Evolutionary conservation across 2,888 invertebrate species (phyloP), one percentile per base, ranked within the genome.

Genomic region (Aporophyla nigra): DNA sequence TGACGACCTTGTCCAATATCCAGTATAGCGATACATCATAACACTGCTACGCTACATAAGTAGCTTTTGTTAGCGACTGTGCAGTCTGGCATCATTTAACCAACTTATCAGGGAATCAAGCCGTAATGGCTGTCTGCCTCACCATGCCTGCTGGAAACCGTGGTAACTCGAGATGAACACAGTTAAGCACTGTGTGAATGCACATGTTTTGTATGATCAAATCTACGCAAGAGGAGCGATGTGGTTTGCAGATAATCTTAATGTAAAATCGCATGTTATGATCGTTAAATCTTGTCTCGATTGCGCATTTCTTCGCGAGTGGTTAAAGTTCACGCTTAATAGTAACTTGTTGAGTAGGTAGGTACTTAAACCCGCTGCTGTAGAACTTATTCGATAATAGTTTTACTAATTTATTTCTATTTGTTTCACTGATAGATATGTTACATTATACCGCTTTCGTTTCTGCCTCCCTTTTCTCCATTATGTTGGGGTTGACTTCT

Each of bases 91-190:
- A 86, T 89, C 86, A 88, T 89, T 90, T 86, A 87, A 86, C 83
- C 75, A 84, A 89, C 71, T 88, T 90, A 91, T 91, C 91, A 79
- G 80, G 74, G 77, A 87, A 90, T 90, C 89, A 83, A 82, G 83
- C 69, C 65, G 75, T 46, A 46, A 12, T 12, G 10, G 33, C 72
- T 74, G 76, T 71, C 58, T 62, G 76, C 82, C 79, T 59, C 79
- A 73, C 78, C 66, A 21, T 53, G 80, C 73, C 69, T 56, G 73
- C 65, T 74, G 74, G 67, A 71, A 76, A 77, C 68, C 76, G 74
- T 80, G 82, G 77, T 80, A 80, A 71, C 72, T 71, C 51, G 74
- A 76, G 82, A 78, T 79, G 51, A 74, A 76, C 63, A 74, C 33
- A 80, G 56, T 74, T 74, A 24, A 58, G 46, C 70, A 75, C 69